Evolutionary conservation across 2,888 invertebrate species (phyloP).

Genomic region (Athalia circularis): DNA sequence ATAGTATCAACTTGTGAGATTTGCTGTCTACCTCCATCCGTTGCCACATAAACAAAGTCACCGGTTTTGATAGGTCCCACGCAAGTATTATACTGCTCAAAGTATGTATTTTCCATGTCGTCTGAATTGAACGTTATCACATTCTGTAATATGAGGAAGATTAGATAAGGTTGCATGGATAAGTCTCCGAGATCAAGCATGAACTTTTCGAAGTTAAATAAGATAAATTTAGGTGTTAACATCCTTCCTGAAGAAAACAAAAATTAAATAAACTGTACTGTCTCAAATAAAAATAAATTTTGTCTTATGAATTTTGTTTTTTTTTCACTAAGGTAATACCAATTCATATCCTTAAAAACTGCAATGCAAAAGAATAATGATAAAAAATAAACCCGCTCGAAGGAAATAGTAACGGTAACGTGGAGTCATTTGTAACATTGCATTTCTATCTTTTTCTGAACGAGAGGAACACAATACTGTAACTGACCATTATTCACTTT

Average conservation of each 20-base stretch:
- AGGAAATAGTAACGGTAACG: no score
- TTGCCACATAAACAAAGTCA: constrained; percentile 96
- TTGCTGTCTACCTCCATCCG: constrained; percentile 91
- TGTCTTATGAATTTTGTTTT: background rate
- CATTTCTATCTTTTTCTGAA: no score
- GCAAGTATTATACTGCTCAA: constrained; percentile 94
- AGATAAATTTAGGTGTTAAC: constrained; percentile 8
- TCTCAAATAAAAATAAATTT: background rate
- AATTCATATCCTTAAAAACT: no score
- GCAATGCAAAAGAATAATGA: no score
- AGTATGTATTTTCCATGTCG: constrained; percentile 89
- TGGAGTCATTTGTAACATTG: no score
- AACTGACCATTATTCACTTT: no score
- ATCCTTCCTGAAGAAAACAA: background rate
- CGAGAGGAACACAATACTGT: no score
- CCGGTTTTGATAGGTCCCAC: constrained; percentile 91
- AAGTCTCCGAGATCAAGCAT: constrained; percentile 40
- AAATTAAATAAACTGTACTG: background rate
- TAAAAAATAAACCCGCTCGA: no score
- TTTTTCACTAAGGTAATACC: no score
- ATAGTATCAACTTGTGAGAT: constrained; percentile 95
- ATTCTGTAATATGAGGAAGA: constrained; percentile 77
- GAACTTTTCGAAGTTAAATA: constrained; percentile 17
- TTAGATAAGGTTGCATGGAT: constrained; percentile 41
- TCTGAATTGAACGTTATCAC: constrained; percentile 84